Evolutionary conservation across 2,888 invertebrate genomes (phyloP).

Genomic region (Agapostemon virescens): DNA sequence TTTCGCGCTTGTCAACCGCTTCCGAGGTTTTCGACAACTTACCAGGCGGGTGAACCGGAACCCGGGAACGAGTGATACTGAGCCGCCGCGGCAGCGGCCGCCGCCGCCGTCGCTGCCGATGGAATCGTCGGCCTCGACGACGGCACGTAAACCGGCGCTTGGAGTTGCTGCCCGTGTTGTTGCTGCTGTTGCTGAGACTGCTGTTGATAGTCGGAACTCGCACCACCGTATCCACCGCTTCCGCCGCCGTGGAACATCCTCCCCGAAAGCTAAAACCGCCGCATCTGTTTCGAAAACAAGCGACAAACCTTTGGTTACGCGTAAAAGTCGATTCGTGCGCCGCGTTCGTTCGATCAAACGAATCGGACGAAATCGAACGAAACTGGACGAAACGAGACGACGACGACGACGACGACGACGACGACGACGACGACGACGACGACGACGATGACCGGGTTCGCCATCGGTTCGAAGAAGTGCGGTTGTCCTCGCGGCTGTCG

Average conservation of each 20-base stretch:
- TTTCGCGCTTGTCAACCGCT: neutral
- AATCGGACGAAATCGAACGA: too few species aligned
- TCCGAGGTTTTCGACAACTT: conserved; percentile 27
- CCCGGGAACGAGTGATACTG: conserved; percentile 79
- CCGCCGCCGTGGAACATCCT: conserved; percentile 80
- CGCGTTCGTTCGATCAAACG: too few species aligned
- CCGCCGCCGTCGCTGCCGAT: conserved; percentile 81
- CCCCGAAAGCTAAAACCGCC: conserved; percentile 71
- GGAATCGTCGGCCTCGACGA: conserved; percentile 83
- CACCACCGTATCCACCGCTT: conserved; percentile 78
- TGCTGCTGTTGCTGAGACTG: conserved; percentile 77
- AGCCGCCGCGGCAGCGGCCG: conserved; percentile 81
- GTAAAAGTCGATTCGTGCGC: neutral
- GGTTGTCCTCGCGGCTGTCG: neutral
- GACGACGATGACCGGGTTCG: neutral
- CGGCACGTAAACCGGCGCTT: conserved; percentile 86
- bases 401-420: too few species aligned
- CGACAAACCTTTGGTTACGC: neutral
- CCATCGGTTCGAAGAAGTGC: conserved; percentile 12
- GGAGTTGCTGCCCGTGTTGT: conserved; percentile 77
- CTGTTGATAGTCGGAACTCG: conserved; percentile 78
- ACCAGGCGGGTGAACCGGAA: conserved; percentile 79
- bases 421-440: too few species aligned
- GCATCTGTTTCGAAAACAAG: conserved; percentile 54
- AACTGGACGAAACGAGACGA: neutral